Evolutionary conservation across 2,888 invertebrate species (phyloP).

Genomic region (Busseola fusca): DNA sequence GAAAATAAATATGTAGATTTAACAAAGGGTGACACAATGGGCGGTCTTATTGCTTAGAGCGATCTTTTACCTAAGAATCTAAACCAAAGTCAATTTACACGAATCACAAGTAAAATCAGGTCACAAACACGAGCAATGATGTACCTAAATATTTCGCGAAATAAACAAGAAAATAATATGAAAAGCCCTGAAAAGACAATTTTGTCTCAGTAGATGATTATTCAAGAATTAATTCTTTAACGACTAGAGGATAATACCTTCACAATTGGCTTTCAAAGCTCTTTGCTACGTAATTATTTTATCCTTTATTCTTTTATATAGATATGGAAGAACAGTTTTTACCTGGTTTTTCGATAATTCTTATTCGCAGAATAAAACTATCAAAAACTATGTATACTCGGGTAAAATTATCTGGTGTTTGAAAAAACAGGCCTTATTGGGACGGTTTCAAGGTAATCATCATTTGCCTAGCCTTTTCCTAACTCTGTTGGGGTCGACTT

Average conservation of each 20-base stretch:
- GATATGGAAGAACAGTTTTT: conserved; percentile 6
- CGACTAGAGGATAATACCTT: conserved; percentile 21
- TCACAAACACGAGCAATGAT: not conserved
- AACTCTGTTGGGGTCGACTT: too few relatives aligned
- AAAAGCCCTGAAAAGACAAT: conserved; percentile 24
- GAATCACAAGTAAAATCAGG: not conserved
- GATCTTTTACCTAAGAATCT: not conserved
- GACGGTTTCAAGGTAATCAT: too few relatives aligned
- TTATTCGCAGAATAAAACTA: too few relatives aligned
- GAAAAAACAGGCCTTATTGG: too few relatives aligned
- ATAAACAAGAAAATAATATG: not conserved
- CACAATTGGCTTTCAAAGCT: conserved; percentile 19
- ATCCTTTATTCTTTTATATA: not conserved
- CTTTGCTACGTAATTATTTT: conserved; percentile 31
- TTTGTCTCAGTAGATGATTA: conserved; percentile 42
- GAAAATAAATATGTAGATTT: too few relatives aligned
- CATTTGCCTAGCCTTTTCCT: too few relatives aligned
- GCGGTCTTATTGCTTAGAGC: too few relatives aligned
- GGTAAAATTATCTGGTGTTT: too few relatives aligned
- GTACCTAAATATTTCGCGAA: not conserved
- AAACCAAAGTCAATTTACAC: not conserved
- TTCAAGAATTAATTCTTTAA: conserved; percentile 51
- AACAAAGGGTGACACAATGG: too few relatives aligned
- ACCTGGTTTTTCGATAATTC: not conserved
- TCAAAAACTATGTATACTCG: too few relatives aligned